These are phyloP conservation scores for Tribolium madens DNA, from an alignment of 1,140 invertebrate genomes.

Conservation along the genomic window DNA sequence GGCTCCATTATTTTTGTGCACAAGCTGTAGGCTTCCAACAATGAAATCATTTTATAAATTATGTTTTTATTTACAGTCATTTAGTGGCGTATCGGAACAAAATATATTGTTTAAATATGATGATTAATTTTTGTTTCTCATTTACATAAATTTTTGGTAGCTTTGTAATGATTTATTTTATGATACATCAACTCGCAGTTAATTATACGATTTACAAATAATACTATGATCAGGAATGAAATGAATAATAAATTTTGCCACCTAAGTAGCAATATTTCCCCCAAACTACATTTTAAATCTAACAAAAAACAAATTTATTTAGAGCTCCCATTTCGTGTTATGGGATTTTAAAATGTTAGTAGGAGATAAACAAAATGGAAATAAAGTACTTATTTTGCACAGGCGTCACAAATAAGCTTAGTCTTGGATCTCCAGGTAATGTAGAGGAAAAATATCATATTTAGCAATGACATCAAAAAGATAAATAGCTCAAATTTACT, in stretches of 20 bases:
- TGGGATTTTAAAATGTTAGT: too few relatives aligned
- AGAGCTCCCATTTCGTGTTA: not conserved
- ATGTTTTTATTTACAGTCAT: not conserved
- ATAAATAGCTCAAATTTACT: too few relatives aligned
- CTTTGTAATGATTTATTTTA: not conserved
- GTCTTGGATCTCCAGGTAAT: not conserved
- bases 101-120: not conserved
- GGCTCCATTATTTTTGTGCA: too few relatives aligned
- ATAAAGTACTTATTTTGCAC: not conserved
- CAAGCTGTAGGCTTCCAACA: not conserved
- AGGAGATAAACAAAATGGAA: not conserved
- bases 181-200: too few relatives aligned
- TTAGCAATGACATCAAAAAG: not conserved
- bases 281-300: not conserved
- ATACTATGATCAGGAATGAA: too few relatives aligned
- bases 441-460: not conserved
- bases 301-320: not conserved
- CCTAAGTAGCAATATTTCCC: too few relatives aligned
- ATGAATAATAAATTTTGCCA: too few relatives aligned
- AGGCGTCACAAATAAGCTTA: not conserved
- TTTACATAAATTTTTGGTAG: not conserved
- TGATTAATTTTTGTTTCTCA: not conserved
- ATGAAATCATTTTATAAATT: not conserved
- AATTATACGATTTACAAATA: too few relatives aligned
- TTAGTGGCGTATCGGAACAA: not conserved